phyloP scores from a whole-genome alignment of 2,113 vertebrate genomes.

The Scortum barcoo region DNA sequence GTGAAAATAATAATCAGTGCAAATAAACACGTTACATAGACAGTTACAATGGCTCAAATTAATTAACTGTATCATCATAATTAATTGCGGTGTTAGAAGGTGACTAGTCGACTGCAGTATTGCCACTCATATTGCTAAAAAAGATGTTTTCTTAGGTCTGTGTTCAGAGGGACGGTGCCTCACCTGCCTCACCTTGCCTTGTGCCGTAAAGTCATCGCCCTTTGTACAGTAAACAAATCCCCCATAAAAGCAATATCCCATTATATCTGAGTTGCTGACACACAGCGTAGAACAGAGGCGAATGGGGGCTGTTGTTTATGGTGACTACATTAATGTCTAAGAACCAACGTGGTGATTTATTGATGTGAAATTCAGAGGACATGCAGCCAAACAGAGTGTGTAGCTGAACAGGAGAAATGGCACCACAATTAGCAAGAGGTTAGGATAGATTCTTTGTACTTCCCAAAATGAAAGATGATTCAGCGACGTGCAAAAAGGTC shows the following conservation, averaged over 20 bases:
- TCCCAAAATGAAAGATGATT: conserved; percentile 34
- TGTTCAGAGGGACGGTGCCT: conserved; percentile 16
- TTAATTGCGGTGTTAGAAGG: not conserved
- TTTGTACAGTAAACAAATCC: conserved; percentile 36
- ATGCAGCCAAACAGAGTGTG: conserved; percentile 36
- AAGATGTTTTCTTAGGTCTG: conserved; percentile 3
- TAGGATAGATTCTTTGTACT: not conserved
- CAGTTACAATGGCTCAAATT: not conserved
- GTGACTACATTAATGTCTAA: conserved; percentile 36
- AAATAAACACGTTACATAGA: not conserved
- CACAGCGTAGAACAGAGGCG: conserved; percentile 3
- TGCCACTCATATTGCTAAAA: not conserved
- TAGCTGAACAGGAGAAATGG: conserved; percentile 34
- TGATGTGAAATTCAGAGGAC: conserved; percentile 20
- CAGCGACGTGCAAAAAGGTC: conserved; percentile 31
- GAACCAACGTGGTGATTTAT: conserved; percentile 45
- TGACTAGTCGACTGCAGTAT: not conserved
- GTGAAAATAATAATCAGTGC: not conserved
- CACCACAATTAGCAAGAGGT: conserved; percentile 2
- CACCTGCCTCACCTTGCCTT: conserved; percentile 28
- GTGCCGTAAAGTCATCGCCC: not conserved
- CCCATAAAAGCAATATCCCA: conserved; percentile 17
- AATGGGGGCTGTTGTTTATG: conserved; percentile 38
- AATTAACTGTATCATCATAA: not conserved
- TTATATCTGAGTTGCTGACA: conserved; percentile 31